A percentile compares a stretch with the other conserved stretches of the same genome.
Evolutionary conservation across 2,797 vertebrate genomes (phyloP).

Genomic region (Aythya fuligula): DNA sequence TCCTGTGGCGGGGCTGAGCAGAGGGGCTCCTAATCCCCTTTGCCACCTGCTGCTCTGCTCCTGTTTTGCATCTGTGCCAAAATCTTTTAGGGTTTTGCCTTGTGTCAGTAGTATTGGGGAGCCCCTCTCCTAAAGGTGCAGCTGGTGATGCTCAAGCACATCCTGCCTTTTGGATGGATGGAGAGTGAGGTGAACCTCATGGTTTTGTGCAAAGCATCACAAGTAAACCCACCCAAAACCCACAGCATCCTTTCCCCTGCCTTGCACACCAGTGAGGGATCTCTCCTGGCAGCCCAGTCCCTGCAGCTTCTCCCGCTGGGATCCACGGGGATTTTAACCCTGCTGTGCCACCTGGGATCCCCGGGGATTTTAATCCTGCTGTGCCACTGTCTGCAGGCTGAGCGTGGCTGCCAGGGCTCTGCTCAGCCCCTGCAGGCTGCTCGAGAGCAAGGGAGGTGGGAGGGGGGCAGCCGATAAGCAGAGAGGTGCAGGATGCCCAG

Average conservation of each 20-base stretch:
- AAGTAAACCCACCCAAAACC: not conserved
- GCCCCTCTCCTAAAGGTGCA: not conserved
- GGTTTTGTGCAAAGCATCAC: not conserved
- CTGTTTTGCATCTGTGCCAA: not conserved
- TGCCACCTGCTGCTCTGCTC: not conserved
- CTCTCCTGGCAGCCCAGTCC: not conserved
- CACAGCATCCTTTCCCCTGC: not conserved
- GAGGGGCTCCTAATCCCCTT: not conserved
- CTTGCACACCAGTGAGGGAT: too few relatives aligned
- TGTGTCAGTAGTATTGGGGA: not conserved
- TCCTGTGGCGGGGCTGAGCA: not conserved
- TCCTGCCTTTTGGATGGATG: not conserved
- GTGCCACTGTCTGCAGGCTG: not conserved
- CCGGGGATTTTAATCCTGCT: not conserved
- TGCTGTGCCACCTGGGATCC: too few relatives aligned
- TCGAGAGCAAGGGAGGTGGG: not conserved
- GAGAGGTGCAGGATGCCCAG: not conserved
- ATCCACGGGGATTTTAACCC: not conserved
- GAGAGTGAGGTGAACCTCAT: not conserved
- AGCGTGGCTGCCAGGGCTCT: accelerated
- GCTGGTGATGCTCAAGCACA: not conserved
- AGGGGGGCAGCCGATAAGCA: not conserved
- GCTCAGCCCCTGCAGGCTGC: not conserved
- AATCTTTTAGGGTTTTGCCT: accelerated
- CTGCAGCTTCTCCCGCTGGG: not conserved